phyloP scores from a whole-genome alignment of 2,888 invertebrate genomes.

The Hybos culiciformis region DNA sequence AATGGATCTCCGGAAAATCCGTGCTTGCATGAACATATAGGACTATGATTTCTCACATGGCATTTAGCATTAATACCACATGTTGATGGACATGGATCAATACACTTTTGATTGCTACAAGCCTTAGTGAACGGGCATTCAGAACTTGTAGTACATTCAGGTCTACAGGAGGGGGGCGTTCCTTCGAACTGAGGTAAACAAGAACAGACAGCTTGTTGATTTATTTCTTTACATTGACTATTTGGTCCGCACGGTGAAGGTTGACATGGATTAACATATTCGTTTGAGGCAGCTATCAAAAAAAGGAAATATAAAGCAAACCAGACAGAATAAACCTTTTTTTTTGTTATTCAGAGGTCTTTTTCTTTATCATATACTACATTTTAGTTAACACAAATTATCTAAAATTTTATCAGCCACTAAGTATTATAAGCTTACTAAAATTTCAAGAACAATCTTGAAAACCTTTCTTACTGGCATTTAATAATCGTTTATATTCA shows the following conservation, averaged over 20 bases:
- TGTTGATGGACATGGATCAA: conserved; percentile 60
- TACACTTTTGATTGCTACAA: conserved; percentile 63
- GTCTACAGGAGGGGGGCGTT: conserved; percentile 56
- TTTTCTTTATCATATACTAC: too few species aligned
- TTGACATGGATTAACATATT: conserved; percentile 36
- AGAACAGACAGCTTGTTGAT: conserved; percentile 55
- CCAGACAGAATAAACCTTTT: too few species aligned
- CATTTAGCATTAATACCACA: conserved; percentile 61
- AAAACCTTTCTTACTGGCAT: too few species aligned
- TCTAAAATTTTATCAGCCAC: too few species aligned
- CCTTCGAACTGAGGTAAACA: conserved; percentile 55
- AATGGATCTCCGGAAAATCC: conserved; percentile 62
- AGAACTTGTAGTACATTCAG: conserved; percentile 58
- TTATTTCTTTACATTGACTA: conserved; percentile 51
- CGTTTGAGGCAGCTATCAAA: conserved; percentile 9
- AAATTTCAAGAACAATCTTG: too few species aligned
- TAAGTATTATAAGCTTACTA: too few species aligned
- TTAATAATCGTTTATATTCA: too few species aligned
- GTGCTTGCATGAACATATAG: conserved; percentile 53
- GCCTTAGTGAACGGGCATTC: conserved; percentile 58
- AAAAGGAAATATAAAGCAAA: too few species aligned
- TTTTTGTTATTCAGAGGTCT: too few species aligned
- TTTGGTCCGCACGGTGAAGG: conserved; percentile 59
- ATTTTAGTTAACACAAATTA: too few species aligned
- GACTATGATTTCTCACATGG: conserved; percentile 59